phyloP scores from a whole-genome alignment of 2,113 vertebrate species.

The Chaetorhynchus papuensis region DNA sequence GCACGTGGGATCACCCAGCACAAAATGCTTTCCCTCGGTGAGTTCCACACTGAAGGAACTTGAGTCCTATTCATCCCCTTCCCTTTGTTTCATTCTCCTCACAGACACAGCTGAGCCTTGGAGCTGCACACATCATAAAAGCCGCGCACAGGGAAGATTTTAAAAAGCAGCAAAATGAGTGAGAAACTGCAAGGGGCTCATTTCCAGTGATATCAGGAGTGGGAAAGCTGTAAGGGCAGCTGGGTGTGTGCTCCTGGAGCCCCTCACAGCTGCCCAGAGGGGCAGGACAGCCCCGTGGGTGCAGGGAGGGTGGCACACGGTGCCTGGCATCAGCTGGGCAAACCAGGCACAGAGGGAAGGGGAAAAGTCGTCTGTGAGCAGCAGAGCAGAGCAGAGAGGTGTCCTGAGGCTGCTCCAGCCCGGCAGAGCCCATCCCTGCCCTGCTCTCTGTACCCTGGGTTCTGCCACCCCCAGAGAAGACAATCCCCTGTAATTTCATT shows the following conservation, averaged over 20 bases:
- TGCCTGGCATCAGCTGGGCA: neutral
- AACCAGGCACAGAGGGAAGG: neutral
- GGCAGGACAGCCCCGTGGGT: accelerated
- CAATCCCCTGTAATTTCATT: neutral
- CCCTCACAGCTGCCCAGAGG: neutral
- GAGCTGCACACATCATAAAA: neutral
- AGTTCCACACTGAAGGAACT: neutral
- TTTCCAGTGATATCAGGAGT: neutral
- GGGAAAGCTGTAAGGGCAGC: neutral
- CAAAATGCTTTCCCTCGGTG: no score
- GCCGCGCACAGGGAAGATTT: neutral
- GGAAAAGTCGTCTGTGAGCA: neutral
- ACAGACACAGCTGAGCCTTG: neutral
- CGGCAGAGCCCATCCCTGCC: neutral
- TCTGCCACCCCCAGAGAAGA: neutral
- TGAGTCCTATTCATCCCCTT: neutral
- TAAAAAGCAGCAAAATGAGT: neutral
- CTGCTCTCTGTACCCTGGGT: neutral
- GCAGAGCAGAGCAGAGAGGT: neutral
- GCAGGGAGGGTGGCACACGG: neutral
- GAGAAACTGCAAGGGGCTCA: neutral
- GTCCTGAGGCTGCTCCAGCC: neutral
- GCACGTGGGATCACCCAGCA: neutral
- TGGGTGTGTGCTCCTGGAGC: neutral
- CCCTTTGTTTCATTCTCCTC: neutral